Conservation (phyloP, 2,888 invertebrate genomes). For the Tuta absoluta region DNA sequence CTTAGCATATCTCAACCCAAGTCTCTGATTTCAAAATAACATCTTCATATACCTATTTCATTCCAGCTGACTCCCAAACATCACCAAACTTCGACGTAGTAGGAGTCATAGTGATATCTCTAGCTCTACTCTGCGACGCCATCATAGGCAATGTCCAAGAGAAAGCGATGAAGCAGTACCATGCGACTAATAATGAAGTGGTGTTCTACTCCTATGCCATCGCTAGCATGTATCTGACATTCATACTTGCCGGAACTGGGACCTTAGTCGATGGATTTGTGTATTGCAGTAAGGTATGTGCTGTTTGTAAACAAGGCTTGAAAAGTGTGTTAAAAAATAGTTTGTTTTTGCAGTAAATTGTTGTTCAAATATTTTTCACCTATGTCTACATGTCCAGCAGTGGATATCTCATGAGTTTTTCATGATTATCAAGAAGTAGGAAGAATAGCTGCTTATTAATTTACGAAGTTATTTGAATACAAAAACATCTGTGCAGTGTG, state of each 20-base stretch:
- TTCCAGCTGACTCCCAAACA: constrained; percentile 86
- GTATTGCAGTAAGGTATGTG: constrained; percentile 88
- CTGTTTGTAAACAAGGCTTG: not conserved
- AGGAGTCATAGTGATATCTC: constrained; percentile 88
- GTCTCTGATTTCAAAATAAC: not conserved
- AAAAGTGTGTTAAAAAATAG: too few relatives aligned
- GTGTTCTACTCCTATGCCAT: constrained; percentile 95
- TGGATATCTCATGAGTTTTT: too few relatives aligned
- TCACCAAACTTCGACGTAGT: constrained; percentile 87
- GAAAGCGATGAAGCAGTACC: constrained; percentile 92
- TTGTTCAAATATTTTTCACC: too few relatives aligned
- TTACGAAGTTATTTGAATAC: too few relatives aligned
- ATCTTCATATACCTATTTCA: constrained; percentile 1
- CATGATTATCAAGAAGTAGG: too few relatives aligned
- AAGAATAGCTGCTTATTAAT: too few relatives aligned
- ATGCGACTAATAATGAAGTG: constrained; percentile 94
- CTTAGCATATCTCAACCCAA: not conserved
- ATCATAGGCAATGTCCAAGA: constrained; percentile 98
- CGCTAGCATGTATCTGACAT: constrained; percentile 90
- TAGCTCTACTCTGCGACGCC: constrained; percentile 96
- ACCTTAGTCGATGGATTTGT: constrained; percentile 87
- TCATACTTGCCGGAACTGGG: constrained; percentile 87
- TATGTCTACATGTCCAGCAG: too few relatives aligned
- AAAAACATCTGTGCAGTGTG: too few relatives aligned
- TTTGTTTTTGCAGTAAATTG: too few relatives aligned